Evolutionary conservation across 2,113 vertebrate genomes (phyloP).

Genomic region (Albula goreensis): DNA sequence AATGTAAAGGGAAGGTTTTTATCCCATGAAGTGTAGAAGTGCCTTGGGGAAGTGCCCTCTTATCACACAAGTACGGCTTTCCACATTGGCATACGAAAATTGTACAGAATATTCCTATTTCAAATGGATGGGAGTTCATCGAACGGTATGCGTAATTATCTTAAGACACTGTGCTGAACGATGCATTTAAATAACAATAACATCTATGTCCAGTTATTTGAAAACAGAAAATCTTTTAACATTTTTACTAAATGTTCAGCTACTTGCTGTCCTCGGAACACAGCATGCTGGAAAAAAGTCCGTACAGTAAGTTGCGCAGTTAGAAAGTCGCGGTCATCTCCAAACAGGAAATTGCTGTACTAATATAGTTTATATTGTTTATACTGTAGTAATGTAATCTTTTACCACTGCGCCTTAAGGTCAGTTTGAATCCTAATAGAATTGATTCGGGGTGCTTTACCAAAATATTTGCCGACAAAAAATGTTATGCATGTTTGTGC

Average conservation of each 20-base stretch:
- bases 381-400: too few relatives aligned
- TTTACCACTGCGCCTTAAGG: too few relatives aligned
- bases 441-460: not conserved
- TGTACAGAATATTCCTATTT: not conserved
- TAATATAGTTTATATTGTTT: too few relatives aligned
- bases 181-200: too few relatives aligned
- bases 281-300: too few relatives aligned
- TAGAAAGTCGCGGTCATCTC: not conserved
- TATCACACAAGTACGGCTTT: not conserved
- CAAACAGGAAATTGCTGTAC: not conserved
- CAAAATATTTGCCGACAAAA: not conserved
- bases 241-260: too few relatives aligned
- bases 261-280: too few relatives aligned
- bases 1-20: not conserved
- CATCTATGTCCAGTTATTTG: too few relatives aligned
- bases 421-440: not conserved
- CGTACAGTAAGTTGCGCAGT: too few relatives aligned
- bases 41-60: not conserved
- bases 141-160: too few relatives aligned
- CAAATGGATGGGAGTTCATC: not conserved
- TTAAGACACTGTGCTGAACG: too few relatives aligned
- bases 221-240: too few relatives aligned
- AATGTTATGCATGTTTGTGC: not conserved
- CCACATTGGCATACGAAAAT: not conserved
- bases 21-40: not conserved